Conservation (phyloP, 2,113 vertebrate genomes). For the Melanocharis versteri region DNA sequence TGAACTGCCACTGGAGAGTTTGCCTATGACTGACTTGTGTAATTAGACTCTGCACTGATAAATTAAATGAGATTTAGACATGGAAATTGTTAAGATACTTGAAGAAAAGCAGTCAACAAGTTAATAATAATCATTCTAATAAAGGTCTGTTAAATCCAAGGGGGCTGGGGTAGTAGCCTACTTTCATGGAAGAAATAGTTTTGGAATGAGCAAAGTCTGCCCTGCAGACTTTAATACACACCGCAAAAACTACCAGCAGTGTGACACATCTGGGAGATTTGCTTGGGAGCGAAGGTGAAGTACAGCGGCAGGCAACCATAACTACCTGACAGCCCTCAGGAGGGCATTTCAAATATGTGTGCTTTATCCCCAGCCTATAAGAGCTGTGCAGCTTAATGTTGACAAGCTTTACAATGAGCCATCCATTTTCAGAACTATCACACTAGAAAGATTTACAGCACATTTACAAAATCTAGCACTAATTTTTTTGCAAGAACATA, state of each 20-base stretch:
- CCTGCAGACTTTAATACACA: not conserved
- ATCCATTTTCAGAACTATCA: not conserved
- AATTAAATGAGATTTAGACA: not conserved
- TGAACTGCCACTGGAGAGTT: not conserved
- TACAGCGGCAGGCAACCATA: not conserved
- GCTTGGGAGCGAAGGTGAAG: not conserved
- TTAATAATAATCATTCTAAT: not conserved
- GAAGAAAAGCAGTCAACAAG: not conserved
- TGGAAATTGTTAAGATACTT: not conserved
- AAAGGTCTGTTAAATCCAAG: not conserved
- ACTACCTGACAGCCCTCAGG: not conserved
- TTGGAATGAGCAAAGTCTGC: not conserved
- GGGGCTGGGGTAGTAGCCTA: not conserved
- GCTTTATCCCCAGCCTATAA: not conserved
- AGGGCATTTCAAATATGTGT: not conserved
- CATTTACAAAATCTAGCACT: constrained; percentile 2
- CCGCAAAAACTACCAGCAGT: not conserved
- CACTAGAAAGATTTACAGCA: not conserved
- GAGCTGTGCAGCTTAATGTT: not conserved
- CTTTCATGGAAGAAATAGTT: not conserved
- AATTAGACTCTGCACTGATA: not conserved
- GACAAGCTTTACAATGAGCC: not conserved
- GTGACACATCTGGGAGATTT: not conserved
- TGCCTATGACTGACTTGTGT: not conserved
- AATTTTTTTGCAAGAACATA: constrained; percentile 17